Evolutionary conservation across 2,113 vertebrate species (phyloP).

Genomic region (Pterocles orientalis): DNA sequence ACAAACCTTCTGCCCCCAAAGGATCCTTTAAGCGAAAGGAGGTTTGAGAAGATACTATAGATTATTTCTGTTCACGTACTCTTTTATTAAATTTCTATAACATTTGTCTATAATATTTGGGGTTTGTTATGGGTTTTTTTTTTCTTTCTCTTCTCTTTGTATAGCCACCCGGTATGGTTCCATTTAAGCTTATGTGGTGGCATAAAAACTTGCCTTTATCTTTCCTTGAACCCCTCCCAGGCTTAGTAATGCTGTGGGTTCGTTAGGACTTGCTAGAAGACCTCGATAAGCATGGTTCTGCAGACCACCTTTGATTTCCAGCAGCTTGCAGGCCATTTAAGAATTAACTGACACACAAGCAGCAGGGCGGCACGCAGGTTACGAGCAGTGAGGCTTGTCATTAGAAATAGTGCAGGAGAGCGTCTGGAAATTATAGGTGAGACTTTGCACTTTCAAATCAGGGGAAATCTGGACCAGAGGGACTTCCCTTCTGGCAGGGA

Average conservation of each 20-base stretch:
- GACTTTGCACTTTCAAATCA: fast-evolving
- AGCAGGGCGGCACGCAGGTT: background rate
- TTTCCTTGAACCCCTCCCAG: background rate
- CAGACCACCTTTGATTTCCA: background rate
- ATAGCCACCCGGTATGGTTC: background rate
- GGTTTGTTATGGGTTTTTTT: background rate
- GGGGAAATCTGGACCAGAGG: background rate
- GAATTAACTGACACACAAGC: background rate
- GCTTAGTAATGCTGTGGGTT: background rate
- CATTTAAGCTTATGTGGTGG: background rate
- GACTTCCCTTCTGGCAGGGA: background rate
- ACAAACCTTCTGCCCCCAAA: background rate
- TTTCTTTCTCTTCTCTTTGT: background rate
- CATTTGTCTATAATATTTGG: background rate
- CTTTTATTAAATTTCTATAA: background rate
- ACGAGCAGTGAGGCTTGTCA: background rate
- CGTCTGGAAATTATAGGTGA: background rate
- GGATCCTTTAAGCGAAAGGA: background rate
- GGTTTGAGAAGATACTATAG: background rate
- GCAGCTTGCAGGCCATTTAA: background rate
- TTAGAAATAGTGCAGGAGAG: background rate
- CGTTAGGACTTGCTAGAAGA: background rate
- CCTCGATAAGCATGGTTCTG: background rate
- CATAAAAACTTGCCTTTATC: background rate
- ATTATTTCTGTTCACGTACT: background rate